Evolutionary conservation across 1,140 invertebrate genomes (phyloP).

Genomic region (Babylonia areolata): DNA sequence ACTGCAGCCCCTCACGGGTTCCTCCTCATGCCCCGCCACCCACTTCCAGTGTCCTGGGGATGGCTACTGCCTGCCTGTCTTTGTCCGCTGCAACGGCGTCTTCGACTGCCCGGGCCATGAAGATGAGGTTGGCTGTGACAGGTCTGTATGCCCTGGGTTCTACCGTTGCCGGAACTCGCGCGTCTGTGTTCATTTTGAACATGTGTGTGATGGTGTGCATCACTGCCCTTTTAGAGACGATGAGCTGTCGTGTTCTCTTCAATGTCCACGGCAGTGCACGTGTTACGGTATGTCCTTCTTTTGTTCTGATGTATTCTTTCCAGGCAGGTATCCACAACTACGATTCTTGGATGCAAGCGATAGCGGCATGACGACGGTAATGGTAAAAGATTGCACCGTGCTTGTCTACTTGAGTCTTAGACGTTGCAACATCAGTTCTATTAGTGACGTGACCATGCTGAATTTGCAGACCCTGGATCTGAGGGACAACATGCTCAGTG

Average conservation of each 20-base stretch:
- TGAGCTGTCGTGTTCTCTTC: not conserved
- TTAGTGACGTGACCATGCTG: not conserved
- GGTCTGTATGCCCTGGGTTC: slow-evolving; percentile 25
- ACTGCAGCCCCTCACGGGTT: not conserved
- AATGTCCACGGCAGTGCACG: slow-evolving; percentile 14
- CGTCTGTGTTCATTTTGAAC: slow-evolving; percentile 17
- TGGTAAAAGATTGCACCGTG: not conserved
- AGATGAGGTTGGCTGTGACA: not conserved
- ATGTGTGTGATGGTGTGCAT: slow-evolving; percentile 35
- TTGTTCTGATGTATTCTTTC: not conserved
- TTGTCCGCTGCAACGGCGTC: not conserved
- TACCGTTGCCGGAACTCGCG: slow-evolving; percentile 2
- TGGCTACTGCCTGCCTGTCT: not conserved
- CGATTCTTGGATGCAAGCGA: not conserved
- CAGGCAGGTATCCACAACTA: not conserved
- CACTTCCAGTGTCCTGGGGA: not conserved
- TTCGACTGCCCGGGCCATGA: slow-evolving; percentile 13
- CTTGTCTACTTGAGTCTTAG: not conserved
- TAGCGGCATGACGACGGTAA: not conserved
- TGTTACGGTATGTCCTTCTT: slow-evolving; percentile 8
- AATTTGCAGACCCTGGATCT: slow-evolving; percentile 3
- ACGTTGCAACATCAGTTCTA: not conserved
- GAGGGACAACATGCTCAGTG: not conserved
- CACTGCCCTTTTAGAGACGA: slow-evolving; percentile 31
- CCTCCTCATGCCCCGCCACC: not conserved